These are phyloP conservation scores for Cynaeus angustus DNA, from an alignment of 2,888 invertebrate species.

Conservation along the genomic window DNA sequence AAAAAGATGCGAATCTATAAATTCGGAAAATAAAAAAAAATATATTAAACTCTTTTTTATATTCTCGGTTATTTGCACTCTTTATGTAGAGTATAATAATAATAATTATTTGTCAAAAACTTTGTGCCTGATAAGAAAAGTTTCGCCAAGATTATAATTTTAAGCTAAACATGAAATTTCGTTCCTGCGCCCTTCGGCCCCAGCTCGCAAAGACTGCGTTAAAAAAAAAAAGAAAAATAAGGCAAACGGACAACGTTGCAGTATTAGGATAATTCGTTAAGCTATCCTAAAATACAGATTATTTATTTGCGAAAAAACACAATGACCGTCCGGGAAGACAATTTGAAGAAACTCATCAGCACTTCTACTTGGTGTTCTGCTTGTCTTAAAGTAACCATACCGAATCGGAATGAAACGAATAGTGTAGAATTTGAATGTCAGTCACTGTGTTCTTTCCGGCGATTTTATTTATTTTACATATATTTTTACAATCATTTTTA, in stretches of 20 bases:
- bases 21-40: too few relatives aligned
- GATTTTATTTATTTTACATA: slow-evolving; percentile 65
- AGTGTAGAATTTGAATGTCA: slow-evolving; percentile 38
- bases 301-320: slow-evolving; percentile 64
- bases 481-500: slow-evolving; percentile 66
- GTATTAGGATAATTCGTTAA: slow-evolving; percentile 62
- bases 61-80: too few relatives aligned
- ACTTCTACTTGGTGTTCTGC: slow-evolving; percentile 63
- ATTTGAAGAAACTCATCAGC: slow-evolving; percentile 49
- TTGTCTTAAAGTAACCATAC: slow-evolving; percentile 38
- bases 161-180: too few relatives aligned
- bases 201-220: slow-evolving; percentile 23
- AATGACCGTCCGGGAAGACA: slow-evolving; percentile 67
- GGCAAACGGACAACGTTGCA: slow-evolving; percentile 64
- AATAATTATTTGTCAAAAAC: too few relatives aligned
- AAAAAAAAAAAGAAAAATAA: too few relatives aligned
- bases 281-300: slow-evolving; percentile 62
- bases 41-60: too few relatives aligned
- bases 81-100: too few relatives aligned
- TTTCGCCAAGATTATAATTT: too few relatives aligned
- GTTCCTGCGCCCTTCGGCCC: too few relatives aligned
- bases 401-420: background rate
- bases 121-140: too few relatives aligned
- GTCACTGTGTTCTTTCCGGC: slow-evolving; percentile 65
- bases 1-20: too few relatives aligned